Base-by-base conservation (phyloP, 2,888 invertebrate genomes). In the Drosophila phalerata region DNA sequence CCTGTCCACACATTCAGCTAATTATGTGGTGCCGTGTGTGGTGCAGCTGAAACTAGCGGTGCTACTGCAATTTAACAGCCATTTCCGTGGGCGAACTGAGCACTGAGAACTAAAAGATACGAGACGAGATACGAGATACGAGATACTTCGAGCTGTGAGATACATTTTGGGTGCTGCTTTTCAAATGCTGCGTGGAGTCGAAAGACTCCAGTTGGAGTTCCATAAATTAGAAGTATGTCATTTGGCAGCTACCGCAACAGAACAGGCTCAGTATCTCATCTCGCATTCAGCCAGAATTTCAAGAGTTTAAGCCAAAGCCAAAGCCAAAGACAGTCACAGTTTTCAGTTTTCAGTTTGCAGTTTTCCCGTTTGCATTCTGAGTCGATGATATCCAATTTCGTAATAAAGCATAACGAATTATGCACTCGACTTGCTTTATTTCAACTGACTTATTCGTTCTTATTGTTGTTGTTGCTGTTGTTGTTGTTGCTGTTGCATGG, bases 221-320 rank as follows among this genome's bases (percentile, higher is more conserved):
- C 85, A 88, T 85, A 88, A 85, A 85, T 86, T 86, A 86, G 84
- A 86, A 88, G 88, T 86, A 84, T 85, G 85, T 88, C 85, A 88
- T 85, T 87, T 87, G 73, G 70, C 58, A 71, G 88, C 83, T 85
- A 79, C 85, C 67, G 77, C 83, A 68, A 77, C 58, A 64, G 69
- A 64, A 5, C 42, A 25, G 42, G 56, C 45, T 69, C 74, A 77
- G 66, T 75, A 75, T 62, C 74, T 47, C 32, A 47, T 56, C 47
- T 53, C 32, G 84, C 61, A 77, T 66, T 65, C 77, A 56, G 69
- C 70, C 75, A 79, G 77, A 79, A 86, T 87, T 87, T 85, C 70
- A 70, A 49, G 11, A 49, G n/a, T 34, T 13, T 11, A 3, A 34
- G 5, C 2, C 25, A 37, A n/a, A n/a, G 13, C 5, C 5, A 49